Evolutionary conservation across 2,113 vertebrate species (phyloP), one percentile per base, ranked within the genome.

Genomic region (Psettodes erumei): DNA sequence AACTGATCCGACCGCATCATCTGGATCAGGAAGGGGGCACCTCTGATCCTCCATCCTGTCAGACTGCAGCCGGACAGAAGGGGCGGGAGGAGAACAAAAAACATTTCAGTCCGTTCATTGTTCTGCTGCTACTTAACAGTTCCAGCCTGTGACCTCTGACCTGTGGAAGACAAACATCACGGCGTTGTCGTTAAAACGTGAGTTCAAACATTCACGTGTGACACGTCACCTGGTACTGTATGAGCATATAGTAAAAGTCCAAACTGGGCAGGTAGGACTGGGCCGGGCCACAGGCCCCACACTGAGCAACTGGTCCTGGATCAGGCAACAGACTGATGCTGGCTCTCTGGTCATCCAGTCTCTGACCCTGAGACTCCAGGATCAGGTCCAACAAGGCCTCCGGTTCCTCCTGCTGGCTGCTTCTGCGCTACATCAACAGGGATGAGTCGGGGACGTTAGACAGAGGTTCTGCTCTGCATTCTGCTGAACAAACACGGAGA

Each of bases 41-140:
- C 84, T 58, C 74, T 88, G 84, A 40, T 90, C 84, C 30, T 89
- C 87, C 84, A 89, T 89, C 65, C 87, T 68, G 72, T 86, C 72
- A 6, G 82, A 85, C 86, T 90, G 35, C 2, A 70, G 62, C 56
- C 19, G 42, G 25, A 45, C 16, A 53, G 9, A 21, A 50, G 38
- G n/a, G n/a, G n/a, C n/a, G n/a, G n/a, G n/a, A n/a, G n/a, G n/a
- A n/a, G n/a, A n/a, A n/a, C n/a, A n/a, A n/a, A n/a, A n/a, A n/a
- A n/a, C n/a, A n/a, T n/a, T n/a, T n/a, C n/a, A n/a, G n/a, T n/a
- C n/a, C n/a, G n/a, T n/a, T n/a, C n/a, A n/a, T n/a, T n/a, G n/a
- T n/a, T n/a, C n/a, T n/a, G n/a, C n/a, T n/a, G n/a, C n/a, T n/a
- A n/a, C n/a, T n/a, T n/a, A n/a, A n/a, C n/a, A n/a, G n/a, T n/a